Base-by-base conservation (phyloP, 2,797 vertebrate genomes). In the Scarus forsteni region DNA sequence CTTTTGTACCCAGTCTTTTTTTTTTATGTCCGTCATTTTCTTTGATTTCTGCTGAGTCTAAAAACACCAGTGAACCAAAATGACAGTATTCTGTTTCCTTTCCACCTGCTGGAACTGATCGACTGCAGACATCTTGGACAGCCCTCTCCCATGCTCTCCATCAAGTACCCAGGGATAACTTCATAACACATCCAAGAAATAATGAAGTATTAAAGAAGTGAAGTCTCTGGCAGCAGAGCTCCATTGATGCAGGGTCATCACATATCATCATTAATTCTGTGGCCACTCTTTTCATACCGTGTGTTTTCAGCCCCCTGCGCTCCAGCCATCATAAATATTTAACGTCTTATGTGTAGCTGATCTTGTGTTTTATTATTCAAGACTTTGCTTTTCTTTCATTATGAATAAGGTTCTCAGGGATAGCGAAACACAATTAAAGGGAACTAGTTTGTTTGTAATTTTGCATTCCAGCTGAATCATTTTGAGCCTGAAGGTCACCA, bases 381-480 rank as follows among this genome's bases (percentile, higher is more conserved):
- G 76, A 85, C 79, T 81, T 91, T 85, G 76, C 73, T 88, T 27
- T 89, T 83, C 79, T 84, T 83, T 93, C 60, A 80, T 90, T 85
- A 85, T 88, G 73, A 91, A 91, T 89, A 92, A 80, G 83, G 90
- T 93, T 94, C 94, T 95, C 94, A 94, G 94, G 95, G 94, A 95
- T 88, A 84, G 90, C 83, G 86, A 91, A 91, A 88, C 86, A 85
- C 89, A 88, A 92, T 92, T 90, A 90, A 92, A 92, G 87, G 91
- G 92, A 92, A 90, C 80, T 83, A 52, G 70, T 88, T 80, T 81
- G 71, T 82, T 85, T 76, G 55, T 85, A 50, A 88, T 85, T 77
- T 87, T 89, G 79, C 86, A 88, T 91, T 92, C 88, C 89, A 90
- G 79, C 72, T 64, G 73, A 81, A 85, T 89, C 36, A 71, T 65